These are phyloP conservation scores for Idaea biselata DNA, from an alignment of 2,888 invertebrate genomes.

Conservation along the genomic window DNA sequence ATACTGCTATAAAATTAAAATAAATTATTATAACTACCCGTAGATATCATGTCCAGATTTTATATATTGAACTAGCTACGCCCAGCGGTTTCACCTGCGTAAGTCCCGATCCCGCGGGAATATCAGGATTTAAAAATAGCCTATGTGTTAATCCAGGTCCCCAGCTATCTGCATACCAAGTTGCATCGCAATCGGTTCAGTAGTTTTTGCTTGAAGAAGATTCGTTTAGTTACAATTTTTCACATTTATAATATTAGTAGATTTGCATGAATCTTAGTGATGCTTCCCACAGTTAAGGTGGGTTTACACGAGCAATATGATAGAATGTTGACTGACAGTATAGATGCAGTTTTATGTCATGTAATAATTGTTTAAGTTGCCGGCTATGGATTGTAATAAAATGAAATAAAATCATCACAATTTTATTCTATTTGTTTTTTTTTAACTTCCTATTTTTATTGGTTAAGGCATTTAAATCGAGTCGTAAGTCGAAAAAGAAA, in stretches of 20 bases:
- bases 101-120: too few relatives aligned
- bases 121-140: too few relatives aligned
- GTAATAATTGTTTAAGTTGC: constrained; percentile 53
- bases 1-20: background rate
- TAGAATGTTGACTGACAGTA: background rate
- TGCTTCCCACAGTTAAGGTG: background rate
- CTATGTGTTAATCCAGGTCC: too few relatives aligned
- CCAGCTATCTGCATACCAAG: too few relatives aligned
- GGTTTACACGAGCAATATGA: background rate
- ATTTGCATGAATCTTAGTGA: background rate
- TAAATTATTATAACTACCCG: background rate
- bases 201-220: too few relatives aligned
- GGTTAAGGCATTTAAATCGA: too few relatives aligned
- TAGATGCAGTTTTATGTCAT: constrained; percentile 14
- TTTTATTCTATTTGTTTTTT: constrained; percentile 54
- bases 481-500: too few relatives aligned
- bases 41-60: background rate
- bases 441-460: constrained; percentile 28
- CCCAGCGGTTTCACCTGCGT: too few relatives aligned
- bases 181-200: too few relatives aligned
- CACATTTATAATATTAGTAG: too few relatives aligned
- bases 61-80: background rate
- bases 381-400: constrained; percentile 65
- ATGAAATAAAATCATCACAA: constrained; percentile 66
- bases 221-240: too few relatives aligned